Percentiles rank a stretch among this genome's conserved stretches.
phyloP scores from a whole-genome alignment of 2,113 vertebrate genomes.

The Acrocephalus arundinaceus region DNA sequence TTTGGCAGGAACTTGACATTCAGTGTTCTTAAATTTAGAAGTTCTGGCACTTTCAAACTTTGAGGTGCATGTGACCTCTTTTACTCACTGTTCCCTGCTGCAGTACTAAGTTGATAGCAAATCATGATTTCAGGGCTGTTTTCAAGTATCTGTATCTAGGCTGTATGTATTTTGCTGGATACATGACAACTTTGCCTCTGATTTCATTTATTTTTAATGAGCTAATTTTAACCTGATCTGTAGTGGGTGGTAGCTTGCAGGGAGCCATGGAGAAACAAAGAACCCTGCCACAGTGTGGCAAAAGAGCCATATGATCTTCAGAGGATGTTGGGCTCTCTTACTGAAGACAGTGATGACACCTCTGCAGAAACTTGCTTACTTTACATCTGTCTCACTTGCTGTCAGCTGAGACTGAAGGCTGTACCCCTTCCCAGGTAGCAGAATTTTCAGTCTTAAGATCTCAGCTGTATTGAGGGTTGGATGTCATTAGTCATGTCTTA shows the following conservation, averaged over 20 bases:
- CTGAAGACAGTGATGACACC: neutral
- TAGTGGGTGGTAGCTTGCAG: neutral
- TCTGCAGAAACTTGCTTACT: neutral
- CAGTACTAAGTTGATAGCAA: neutral
- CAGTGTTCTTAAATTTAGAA: neutral
- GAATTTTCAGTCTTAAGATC: neutral
- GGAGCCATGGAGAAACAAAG: neutral
- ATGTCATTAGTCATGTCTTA: neutral
- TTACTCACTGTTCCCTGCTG: neutral
- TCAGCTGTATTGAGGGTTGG: neutral
- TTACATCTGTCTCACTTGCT: neutral
- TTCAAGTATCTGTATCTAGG: neutral
- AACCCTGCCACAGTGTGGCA: neutral
- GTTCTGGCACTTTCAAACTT: neutral
- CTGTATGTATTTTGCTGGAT: neutral
- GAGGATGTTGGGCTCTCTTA: neutral
- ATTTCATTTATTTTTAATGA: neutral
- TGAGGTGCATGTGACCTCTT: neutral
- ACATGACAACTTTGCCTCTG: neutral
- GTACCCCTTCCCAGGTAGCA: neutral
- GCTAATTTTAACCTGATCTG: neutral
- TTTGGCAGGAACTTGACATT: neutral
- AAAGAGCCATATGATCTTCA: neutral
- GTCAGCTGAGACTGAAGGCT: neutral
- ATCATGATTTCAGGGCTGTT: neutral